Percentiles rank a stretch among this genome's conserved stretches.
Conservation (phyloP, 2,888 invertebrate genomes). For the Baccha elongata region DNA sequence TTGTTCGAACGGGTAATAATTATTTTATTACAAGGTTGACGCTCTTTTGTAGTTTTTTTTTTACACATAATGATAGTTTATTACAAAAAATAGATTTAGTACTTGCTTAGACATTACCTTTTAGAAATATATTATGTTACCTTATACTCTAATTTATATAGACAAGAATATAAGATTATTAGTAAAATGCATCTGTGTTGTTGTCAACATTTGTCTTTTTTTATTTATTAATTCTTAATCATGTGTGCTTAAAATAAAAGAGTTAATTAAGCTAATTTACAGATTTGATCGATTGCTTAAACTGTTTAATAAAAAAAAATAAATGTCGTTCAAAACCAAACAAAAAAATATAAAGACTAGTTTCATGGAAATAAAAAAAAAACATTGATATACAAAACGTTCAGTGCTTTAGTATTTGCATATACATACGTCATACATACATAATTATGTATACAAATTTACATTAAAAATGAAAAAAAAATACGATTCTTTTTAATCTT, state of each 20-base stretch:
- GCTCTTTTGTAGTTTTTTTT: constrained; percentile 11
- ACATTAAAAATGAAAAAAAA: not conserved
- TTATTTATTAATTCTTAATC: not conserved
- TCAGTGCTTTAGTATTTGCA: constrained; percentile 35
- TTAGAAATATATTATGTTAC: constrained; percentile 29
- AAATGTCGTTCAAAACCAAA: constrained; percentile 14
- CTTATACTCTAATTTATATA: constrained; percentile 51
- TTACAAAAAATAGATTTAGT: constrained; percentile 70
- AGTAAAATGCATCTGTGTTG: constrained; percentile 1
- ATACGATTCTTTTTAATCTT: constrained; percentile 1
- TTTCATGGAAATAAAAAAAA: constrained; percentile 40
- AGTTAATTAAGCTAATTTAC: not conserved
- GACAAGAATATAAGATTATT: constrained; percentile 16
- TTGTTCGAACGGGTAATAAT: constrained; percentile 58
- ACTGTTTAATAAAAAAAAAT: not conserved
- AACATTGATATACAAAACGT: not conserved
- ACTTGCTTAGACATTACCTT: constrained; percentile 49
- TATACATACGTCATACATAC: not conserved
- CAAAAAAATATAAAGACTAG: constrained; percentile 57
- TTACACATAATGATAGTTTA: constrained; percentile 55
- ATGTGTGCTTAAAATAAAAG: not conserved
- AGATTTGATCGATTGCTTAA: constrained; percentile 16
- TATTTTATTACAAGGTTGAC: constrained; percentile 16
- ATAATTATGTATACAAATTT: not conserved
- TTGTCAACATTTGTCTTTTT: not conserved